phyloP scores from a whole-genome alignment of 2,113 vertebrate genomes.

The Sinocyclocheilus anshuiensis region DNA sequence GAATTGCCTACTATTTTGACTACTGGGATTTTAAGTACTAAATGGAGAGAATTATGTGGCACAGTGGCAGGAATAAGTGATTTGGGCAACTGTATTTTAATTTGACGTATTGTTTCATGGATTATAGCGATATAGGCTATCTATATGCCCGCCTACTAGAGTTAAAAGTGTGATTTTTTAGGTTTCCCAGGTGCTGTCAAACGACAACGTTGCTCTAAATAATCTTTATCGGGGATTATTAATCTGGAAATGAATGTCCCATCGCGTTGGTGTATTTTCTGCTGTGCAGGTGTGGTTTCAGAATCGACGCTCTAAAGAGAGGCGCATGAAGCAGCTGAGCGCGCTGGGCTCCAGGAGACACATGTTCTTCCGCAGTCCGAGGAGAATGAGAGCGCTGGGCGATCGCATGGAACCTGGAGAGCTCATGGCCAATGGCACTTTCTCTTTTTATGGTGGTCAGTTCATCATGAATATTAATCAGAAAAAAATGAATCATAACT shows the following conservation, averaged over 20 bases:
- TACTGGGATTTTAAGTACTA: neutral
- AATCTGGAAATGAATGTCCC: neutral
- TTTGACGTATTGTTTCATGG: no score
- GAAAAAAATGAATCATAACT: neutral
- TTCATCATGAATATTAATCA: neutral
- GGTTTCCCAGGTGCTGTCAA: neutral
- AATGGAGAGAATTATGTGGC: neutral
- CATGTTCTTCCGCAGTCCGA: constrained; percentile 91
- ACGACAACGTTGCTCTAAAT: neutral
- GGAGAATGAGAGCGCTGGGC: constrained; percentile 91
- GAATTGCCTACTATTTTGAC: no score
- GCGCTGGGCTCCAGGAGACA: constrained; percentile 88
- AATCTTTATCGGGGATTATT: neutral
- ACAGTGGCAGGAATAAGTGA: neutral
- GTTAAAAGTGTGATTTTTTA: neutral
- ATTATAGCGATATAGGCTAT: no score
- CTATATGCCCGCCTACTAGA: no score
- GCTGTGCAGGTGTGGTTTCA: constrained; percentile 92
- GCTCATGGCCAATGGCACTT: constrained; percentile 86
- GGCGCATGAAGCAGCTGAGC: constrained; percentile 97
- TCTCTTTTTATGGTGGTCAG: constrained; percentile 95
- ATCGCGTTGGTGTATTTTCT: neutral
- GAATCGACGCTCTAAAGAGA: constrained; percentile 93
- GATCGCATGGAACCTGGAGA: constrained; percentile 91
- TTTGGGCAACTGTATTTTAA: no score